Conservation (phyloP, 2,113 vertebrate species). For the Pseudonaja textilis region DNA sequence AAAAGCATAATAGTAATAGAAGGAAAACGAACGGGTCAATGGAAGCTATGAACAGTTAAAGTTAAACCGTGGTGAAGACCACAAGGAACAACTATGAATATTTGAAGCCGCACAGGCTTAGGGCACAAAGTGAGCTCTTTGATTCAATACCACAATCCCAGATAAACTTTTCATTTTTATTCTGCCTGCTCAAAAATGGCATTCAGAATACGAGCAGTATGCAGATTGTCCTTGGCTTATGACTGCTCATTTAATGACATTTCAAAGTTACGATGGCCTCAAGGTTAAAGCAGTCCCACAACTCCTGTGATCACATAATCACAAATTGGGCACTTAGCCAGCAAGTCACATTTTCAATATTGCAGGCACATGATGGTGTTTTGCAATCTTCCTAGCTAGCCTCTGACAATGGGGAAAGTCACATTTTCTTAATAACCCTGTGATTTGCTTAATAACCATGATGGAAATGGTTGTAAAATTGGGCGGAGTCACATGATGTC, state of each 20-base stretch:
- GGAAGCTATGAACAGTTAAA: slow-evolving; percentile 2
- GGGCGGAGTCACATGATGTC: too few relatives aligned
- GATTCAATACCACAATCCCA: neutral
- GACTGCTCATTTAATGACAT: neutral
- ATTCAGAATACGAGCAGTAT: slow-evolving; percentile 20
- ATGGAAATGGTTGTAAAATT: too few relatives aligned
- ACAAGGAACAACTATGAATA: neutral
- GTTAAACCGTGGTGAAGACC: neutral
- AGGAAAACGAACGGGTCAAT: neutral
- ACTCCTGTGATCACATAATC: neutral
- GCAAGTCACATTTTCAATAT: neutral
- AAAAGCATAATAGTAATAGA: neutral
- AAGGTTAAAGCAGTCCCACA: neutral
- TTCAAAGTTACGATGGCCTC: neutral
- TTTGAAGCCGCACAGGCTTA: neutral
- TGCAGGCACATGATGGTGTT: too few relatives aligned
- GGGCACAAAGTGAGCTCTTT: neutral
- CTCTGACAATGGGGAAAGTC: too few relatives aligned
- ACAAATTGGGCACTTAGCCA: neutral
- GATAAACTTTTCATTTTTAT: neutral
- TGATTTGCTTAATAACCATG: too few relatives aligned
- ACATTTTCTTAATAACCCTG: too few relatives aligned
- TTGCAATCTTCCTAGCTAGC: too few relatives aligned
- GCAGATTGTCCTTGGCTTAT: neutral
- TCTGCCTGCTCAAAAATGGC: slow-evolving; percentile 1